These are phyloP conservation scores for Synanthedon tipuliformis DNA, from an alignment of 2,888 invertebrate species.

Conservation along the genomic window DNA sequence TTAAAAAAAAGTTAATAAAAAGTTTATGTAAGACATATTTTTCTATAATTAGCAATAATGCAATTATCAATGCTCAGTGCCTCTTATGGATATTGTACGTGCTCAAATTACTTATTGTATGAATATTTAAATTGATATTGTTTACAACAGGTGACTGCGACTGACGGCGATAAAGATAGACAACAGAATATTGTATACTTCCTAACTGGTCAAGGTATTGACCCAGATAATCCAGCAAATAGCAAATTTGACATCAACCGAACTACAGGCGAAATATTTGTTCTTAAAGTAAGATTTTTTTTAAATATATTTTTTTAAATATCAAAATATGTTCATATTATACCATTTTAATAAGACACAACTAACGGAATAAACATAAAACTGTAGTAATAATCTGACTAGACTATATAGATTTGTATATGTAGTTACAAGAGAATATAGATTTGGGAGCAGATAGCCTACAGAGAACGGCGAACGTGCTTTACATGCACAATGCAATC, in stretches of 20 bases:
- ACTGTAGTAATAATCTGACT: not conserved
- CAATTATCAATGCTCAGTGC: not conserved
- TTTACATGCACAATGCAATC: conserved; percentile 42
- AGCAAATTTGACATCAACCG: conserved; percentile 97
- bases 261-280: conserved; percentile 94
- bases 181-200: conserved; percentile 96
- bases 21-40: too few species aligned
- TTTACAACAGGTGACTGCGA: conserved; percentile 85
- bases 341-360: too few species aligned
- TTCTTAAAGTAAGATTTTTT: conserved; percentile 80
- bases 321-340: too few species aligned
- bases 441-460: conserved; percentile 16
- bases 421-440: not conserved
- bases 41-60: too few species aligned
- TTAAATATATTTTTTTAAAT: too few species aligned
- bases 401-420: not conserved
- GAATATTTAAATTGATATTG: not conserved
- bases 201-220: conserved; percentile 94
- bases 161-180: conserved; percentile 95
- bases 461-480: conserved; percentile 22
- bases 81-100: too few species aligned
- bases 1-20: too few species aligned
- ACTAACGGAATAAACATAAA: not conserved
- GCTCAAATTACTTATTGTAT: too few species aligned
- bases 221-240: conserved; percentile 93